These are phyloP conservation scores for Bagarius yarrelli DNA, from an alignment of 2,113 vertebrate genomes.

Conservation along the genomic window DNA sequence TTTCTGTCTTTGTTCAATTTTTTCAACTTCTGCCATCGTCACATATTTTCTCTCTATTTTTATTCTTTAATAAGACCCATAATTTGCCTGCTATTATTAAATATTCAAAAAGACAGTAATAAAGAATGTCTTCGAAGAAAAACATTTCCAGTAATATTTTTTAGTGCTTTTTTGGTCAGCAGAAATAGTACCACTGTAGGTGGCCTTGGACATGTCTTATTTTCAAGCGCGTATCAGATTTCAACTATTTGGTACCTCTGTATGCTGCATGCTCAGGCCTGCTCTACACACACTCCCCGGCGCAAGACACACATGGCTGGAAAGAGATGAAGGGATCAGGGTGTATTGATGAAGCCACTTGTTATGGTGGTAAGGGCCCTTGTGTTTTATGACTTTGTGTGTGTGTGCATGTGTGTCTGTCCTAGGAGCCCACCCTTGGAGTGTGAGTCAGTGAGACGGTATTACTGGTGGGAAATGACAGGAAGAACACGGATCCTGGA, in stretches of 20 bases:
- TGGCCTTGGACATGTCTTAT: conserved; percentile 28
- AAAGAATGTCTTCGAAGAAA: not conserved
- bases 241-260: conserved; percentile 27
- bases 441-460: conserved; percentile 33
- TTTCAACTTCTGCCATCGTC: not conserved
- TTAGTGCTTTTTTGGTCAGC: not conserved
- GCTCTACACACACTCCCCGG: conserved; percentile 25
- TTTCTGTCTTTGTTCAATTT: too few species aligned
- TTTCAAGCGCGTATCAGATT: conserved; percentile 48
- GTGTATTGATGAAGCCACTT: conserved; percentile 45
- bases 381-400: conserved; percentile 36
- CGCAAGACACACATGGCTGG: conserved; percentile 26
- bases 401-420: conserved; percentile 21
- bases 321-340: conserved; percentile 37
- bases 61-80: not conserved
- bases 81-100: not conserved
- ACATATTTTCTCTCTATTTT: not conserved
- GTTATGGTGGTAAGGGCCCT: conserved; percentile 37
- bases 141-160: not conserved
- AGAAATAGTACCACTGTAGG: conserved; percentile 1
- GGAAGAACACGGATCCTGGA: conserved; percentile 31
- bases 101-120: not conserved
- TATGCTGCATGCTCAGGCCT: conserved; percentile 34
- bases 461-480: conserved; percentile 40
- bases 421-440: conserved; percentile 32